phyloP scores from a whole-genome alignment of 2,888 invertebrate species.

The Alviniconcha strummeri region DNA sequence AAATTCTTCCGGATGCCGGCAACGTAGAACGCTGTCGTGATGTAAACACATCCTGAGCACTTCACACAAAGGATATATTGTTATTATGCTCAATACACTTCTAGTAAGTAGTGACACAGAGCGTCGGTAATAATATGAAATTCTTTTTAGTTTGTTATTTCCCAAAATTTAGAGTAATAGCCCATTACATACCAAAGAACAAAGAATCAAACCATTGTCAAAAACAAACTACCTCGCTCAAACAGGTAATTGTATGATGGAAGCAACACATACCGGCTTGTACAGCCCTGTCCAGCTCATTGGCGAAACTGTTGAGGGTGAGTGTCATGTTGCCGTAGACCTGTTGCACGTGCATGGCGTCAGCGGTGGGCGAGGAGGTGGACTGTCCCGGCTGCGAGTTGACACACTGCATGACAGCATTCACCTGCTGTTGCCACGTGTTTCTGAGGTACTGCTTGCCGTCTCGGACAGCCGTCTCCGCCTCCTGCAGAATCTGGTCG shows the following conservation, averaged over 20 bases:
- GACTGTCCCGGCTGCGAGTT: neutral
- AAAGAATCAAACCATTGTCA: no score
- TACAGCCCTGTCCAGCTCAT: neutral
- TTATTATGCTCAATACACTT: no score
- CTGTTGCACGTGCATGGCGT: neutral
- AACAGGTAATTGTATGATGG: neutral
- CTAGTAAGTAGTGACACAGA: neutral
- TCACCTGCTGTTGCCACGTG: slow-evolving; percentile 5
- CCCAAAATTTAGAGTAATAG: no score
- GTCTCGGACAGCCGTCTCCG: neutral
- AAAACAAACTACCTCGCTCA: no score
- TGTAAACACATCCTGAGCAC: no score
- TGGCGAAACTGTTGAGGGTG: neutral
- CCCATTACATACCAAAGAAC: no score
- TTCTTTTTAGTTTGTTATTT: no score
- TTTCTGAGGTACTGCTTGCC: neutral
- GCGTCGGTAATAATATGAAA: no score
- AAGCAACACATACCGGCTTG: neutral
- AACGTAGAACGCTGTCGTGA: no score
- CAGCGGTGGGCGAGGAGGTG: no score
- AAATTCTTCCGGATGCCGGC: no score
- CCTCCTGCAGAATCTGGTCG: neutral
- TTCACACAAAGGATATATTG: no score
- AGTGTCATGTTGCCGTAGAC: neutral
- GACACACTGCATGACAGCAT: slow-evolving; percentile 1